Evolutionary conservation across 2,888 invertebrate species (phyloP), one percentile per base, ranked within the genome.

Genomic region (Biston betularia): DNA sequence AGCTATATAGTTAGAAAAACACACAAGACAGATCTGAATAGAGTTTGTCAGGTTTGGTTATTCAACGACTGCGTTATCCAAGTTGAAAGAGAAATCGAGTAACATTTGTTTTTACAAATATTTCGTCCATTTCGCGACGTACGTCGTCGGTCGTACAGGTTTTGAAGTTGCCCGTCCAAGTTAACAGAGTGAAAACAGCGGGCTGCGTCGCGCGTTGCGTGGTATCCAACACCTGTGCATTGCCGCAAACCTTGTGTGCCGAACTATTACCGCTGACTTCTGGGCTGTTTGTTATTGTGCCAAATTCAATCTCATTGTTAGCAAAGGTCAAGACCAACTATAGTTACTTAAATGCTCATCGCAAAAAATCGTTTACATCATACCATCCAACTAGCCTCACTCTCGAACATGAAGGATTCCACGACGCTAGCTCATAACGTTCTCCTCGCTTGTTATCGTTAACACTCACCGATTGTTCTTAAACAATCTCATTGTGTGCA

Each of bases 61-160:
- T 82, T 76, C 80, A 84, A 83, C 79, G 73, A 72, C 67, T 68
- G 74, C 74, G 76, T 78, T n/a, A n/a, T n/a, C n/a, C 73, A 71
- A 77, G 78, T 77, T 79, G 78, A 84, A 88, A 89, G 87, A 87
- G 88, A 89, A 90, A 91, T 83, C 86, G 81, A 78, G 71, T 77
- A 82, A 81, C 75, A 83, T 88, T 82, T 84, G 84, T 87, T 88
- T 89, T 83, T 81, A 85, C 87, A 88, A 89, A 89, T 87, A 89
- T 88, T 89, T 89, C 85, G 86, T 83, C 72, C 83, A 86, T 85
- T 89, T 88, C 77, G 81, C 84, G 83, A 73, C 78, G 75, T 35
- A 70, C 78, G 69, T 52, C 64, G 64, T 65, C 69, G 63, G 55
- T 61, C 69, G 67, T 83, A 86, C 88, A 87, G 88, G 89, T 89